Evolutionary conservation across 2,113 vertebrate genomes (phyloP).

Genomic region (Romanogobio albipinnatus): DNA sequence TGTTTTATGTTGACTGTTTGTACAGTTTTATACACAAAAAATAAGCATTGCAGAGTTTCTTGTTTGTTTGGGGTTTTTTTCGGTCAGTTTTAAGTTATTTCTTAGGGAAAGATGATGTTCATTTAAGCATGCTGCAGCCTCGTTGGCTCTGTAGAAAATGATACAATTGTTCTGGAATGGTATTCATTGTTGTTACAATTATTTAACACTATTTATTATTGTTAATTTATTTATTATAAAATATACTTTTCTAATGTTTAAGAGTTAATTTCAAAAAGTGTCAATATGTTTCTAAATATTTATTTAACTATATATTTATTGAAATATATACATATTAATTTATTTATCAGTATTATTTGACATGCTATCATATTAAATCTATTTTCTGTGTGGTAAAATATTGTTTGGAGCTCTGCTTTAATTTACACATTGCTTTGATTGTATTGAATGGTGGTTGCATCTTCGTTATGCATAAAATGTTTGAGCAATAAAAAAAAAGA

Average conservation of each 20-base stretch:
- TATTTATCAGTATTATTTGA: not conserved
- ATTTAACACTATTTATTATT: not conserved
- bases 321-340: not conserved
- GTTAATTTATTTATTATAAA: not conserved
- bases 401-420: conserved; percentile 27
- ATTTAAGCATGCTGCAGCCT: conserved; percentile 44
- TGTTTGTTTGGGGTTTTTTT: not conserved
- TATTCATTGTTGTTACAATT: not conserved
- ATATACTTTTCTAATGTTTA: conserved; percentile 27
- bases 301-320: conserved; percentile 25
- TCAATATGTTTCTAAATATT: conserved; percentile 7
- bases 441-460: conserved; percentile 40
- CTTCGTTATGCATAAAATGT: conserved; percentile 57
- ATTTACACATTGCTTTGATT: conserved; percentile 39
- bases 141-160: conserved; percentile 9
- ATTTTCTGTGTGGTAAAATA: conserved; percentile 32
- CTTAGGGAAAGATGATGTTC: conserved; percentile 23
- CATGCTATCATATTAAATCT: conserved; percentile 27
- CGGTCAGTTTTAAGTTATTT: conserved; percentile 22
- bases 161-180: conserved; percentile 20
- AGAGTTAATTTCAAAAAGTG: conserved; percentile 5
- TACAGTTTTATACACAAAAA: conserved; percentile 36
- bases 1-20: conserved; percentile 30
- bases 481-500: conserved; percentile 64
- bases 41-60: not conserved